phyloP scores from a whole-genome alignment of 2,797 vertebrate species.

The Sebastes cheni region DNA sequence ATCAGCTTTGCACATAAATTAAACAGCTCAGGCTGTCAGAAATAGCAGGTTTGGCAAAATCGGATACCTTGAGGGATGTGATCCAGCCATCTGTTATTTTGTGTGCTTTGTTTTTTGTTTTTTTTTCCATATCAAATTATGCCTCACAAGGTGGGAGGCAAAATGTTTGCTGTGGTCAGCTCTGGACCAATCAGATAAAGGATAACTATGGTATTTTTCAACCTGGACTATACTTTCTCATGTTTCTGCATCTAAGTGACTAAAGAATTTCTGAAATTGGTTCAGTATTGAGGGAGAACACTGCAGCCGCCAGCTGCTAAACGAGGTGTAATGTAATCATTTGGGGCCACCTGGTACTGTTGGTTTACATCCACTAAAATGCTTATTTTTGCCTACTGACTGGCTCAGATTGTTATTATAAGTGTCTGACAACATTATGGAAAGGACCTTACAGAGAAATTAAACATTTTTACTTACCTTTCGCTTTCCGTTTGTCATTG shows the following conservation, averaged over 20 bases:
- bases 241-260: no score
- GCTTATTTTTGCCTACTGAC: no score
- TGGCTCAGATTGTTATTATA: no score
- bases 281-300: no score
- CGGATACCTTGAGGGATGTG: not conserved
- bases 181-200: not conserved
- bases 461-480: fast-evolving
- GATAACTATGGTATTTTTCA: no score
- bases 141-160: not conserved
- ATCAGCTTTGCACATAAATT: not conserved
- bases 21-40: not conserved
- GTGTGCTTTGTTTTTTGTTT: not conserved
- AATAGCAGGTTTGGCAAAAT: conserved; percentile 4
- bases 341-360: no score
- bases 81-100: conserved; percentile 14
- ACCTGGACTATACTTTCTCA: no score
- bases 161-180: not conserved
- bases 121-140: conserved; percentile 8
- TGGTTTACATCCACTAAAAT: no score
- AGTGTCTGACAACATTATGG: no score
- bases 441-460: no score
- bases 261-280: no score
- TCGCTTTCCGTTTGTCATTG: fast-evolving
- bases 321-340: no score
- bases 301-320: fast-evolving